phyloP scores from a whole-genome alignment of 2,888 invertebrate species.

The Ophioninae sp. region DNA sequence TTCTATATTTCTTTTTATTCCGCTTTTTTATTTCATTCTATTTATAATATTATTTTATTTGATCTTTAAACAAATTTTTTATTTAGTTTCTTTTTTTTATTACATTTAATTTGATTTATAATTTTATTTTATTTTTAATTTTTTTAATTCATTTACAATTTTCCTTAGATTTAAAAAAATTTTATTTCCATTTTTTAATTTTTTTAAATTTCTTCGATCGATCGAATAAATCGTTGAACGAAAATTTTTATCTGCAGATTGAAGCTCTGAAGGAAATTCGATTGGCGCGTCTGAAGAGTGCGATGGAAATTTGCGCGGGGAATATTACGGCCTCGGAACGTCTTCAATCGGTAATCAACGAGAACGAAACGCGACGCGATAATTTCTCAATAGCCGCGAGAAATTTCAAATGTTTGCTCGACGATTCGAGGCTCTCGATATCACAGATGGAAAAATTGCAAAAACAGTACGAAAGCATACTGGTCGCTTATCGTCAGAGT shows the following conservation, averaged over 20 bases:
- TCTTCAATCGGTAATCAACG: conserved; percentile 63
- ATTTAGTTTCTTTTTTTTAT: too few relatives aligned
- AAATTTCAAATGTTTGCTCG: conserved; percentile 69
- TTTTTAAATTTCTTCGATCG: too few relatives aligned
- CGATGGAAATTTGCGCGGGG: conserved; percentile 66
- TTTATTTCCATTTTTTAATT: too few relatives aligned
- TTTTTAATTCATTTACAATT: not conserved
- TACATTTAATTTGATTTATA: too few relatives aligned
- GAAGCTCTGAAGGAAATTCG: conserved; percentile 61
- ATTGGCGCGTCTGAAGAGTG: conserved; percentile 54
- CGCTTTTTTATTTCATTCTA: too few relatives aligned
- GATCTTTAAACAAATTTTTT: too few relatives aligned
- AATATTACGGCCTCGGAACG: conserved; percentile 62
- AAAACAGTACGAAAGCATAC: conserved; percentile 67
- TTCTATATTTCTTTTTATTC: too few relatives aligned
- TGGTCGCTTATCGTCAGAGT: conserved; percentile 67
- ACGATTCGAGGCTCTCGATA: conserved; percentile 63
- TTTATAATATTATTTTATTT: too few relatives aligned
- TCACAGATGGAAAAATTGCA: conserved; percentile 69
- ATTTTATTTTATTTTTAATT: not conserved
- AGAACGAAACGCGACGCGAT: conserved; percentile 61
- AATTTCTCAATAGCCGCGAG: conserved; percentile 67
- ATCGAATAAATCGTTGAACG: not conserved
- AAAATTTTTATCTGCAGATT: conserved; percentile 49
- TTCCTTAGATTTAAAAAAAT: not conserved